Evolutionary conservation across 2,888 invertebrate genomes (phyloP).

Genomic region (Cheiracanthium punctorium): DNA sequence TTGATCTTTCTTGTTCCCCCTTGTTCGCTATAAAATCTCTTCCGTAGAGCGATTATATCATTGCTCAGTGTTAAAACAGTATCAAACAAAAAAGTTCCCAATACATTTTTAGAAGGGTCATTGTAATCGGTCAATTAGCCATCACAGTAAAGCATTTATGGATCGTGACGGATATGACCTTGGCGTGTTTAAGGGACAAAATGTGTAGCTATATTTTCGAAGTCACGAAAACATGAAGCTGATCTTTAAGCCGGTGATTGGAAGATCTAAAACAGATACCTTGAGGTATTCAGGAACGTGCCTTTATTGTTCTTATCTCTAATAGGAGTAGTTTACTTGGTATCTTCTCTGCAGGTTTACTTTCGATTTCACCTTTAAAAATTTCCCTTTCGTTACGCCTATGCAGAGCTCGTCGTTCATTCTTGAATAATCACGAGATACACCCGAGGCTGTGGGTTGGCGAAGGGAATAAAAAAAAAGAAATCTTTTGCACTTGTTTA

Average conservation of each 20-base stretch:
- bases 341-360: neutral
- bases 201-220: too few species aligned
- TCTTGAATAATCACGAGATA: neutral
- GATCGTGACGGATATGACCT: neutral
- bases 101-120: too few species aligned
- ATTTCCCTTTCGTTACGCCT: conserved; percentile 3
- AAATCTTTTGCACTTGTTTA: conserved; percentile 22
- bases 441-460: conserved; percentile 22
- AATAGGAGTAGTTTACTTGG: neutral
- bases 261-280: too few species aligned
- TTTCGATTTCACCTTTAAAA: neutral
- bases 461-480: conserved; percentile 4
- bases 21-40: too few species aligned
- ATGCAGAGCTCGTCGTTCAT: neutral
- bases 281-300: too few species aligned
- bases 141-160: neutral
- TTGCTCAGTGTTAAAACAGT: too few species aligned
- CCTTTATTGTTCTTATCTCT: neutral
- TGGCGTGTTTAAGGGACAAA: neutral
- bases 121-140: neutral
- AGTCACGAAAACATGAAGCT: too few species aligned
- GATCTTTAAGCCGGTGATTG: too few species aligned
- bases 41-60: too few species aligned
- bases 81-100: too few species aligned
- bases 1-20: too few species aligned